Evolutionary conservation across 2,888 invertebrate species (phyloP).

Genomic region (Tupiocoris notatus): DNA sequence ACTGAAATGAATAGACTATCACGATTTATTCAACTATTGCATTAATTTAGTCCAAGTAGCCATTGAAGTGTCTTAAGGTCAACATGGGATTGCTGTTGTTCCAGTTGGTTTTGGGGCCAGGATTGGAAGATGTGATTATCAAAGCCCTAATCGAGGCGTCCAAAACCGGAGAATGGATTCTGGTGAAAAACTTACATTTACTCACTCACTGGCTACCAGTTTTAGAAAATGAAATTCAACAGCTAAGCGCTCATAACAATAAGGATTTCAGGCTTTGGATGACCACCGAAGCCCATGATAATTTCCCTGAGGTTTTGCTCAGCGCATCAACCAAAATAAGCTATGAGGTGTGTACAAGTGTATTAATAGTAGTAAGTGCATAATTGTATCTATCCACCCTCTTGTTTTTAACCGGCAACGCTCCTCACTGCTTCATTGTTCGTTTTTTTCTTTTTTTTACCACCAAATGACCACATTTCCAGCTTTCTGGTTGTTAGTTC

Average conservation of each 20-base stretch:
- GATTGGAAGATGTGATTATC: slow-evolving; percentile 67
- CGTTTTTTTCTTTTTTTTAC: no score
- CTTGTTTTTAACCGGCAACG: no score
- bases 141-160: slow-evolving; percentile 61
- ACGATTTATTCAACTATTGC: no score
- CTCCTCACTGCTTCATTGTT: no score
- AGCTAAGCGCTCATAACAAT: slow-evolving; percentile 54
- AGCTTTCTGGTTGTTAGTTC: no score
- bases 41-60: no score
- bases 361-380: neutral
- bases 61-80: no score
- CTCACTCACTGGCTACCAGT: slow-evolving; percentile 68
- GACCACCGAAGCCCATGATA: slow-evolving; percentile 76
- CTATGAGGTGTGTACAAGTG: slow-evolving; percentile 60
- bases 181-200: slow-evolving; percentile 78
- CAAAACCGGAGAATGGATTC: slow-evolving; percentile 69
- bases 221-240: slow-evolving; percentile 67
- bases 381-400: neutral
- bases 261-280: slow-evolving; percentile 77
- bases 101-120: slow-evolving; percentile 77
- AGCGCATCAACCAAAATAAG: slow-evolving; percentile 77
- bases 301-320: slow-evolving; percentile 71
- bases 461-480: no score
- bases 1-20: no score
- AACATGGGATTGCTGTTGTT: no score